These are phyloP conservation scores for Euwallacea similis DNA, from an alignment of 1,140 invertebrate genomes.

Conservation along the genomic window DNA sequence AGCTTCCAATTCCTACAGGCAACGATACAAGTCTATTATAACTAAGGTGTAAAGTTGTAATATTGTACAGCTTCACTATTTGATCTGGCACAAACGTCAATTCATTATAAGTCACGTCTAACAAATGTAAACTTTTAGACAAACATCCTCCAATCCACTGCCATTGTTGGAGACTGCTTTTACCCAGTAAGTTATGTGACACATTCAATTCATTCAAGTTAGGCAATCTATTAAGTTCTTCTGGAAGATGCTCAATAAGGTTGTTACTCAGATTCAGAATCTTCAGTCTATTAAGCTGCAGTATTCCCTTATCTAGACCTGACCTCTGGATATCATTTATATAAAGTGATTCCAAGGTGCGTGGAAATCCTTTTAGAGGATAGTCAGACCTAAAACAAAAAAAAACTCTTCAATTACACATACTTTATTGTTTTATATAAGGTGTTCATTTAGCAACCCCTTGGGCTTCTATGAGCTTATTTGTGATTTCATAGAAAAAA, in stretches of 20 bases:
- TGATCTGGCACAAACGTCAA: constrained; percentile 62
- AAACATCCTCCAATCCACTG: constrained; percentile 62
- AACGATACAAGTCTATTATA: constrained; percentile 59
- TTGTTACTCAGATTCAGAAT: constrained; percentile 78
- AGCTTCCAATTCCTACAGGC: constrained; percentile 53
- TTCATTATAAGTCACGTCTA: constrained; percentile 67
- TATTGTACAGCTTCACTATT: constrained; percentile 61
- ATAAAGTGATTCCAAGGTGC: constrained; percentile 61
- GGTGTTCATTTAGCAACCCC: too few species aligned
- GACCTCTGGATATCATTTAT: constrained; percentile 63
- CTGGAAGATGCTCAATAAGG: constrained; percentile 70
- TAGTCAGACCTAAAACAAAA: constrained; percentile 58
- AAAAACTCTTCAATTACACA: background rate
- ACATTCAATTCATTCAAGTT: constrained; percentile 71
- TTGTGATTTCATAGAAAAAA: too few species aligned
- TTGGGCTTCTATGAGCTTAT: too few species aligned
- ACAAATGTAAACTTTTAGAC: constrained; percentile 51
- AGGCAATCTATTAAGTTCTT: constrained; percentile 68
- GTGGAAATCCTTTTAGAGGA: constrained; percentile 69
- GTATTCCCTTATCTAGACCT: constrained; percentile 67
- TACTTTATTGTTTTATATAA: too few species aligned
- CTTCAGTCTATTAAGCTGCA: constrained; percentile 64
- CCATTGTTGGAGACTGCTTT: constrained; percentile 60
- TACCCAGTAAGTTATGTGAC: constrained; percentile 69
- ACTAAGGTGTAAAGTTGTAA: constrained; percentile 60